Base-by-base conservation (phyloP, 2,113 vertebrate species). In the Baryphthengus martii region DNA sequence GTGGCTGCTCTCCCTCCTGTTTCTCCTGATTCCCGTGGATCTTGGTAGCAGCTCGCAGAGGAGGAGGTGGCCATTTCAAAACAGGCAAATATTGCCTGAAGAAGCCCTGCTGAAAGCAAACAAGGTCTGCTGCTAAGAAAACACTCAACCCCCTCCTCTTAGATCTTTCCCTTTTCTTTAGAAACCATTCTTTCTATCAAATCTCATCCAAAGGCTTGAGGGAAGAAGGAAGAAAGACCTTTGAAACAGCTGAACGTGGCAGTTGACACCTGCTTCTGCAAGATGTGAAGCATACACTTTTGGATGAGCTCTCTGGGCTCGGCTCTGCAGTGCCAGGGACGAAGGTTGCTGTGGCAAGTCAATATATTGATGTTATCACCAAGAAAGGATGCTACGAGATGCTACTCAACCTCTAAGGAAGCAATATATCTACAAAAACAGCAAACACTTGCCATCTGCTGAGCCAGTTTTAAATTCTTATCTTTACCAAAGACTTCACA, bases 11-110 rank as follows among this genome's bases (percentile, higher is more conserved):
- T 73, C n/a, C 4, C 33, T 82, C 85, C 44, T 33, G 13, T 31
- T 95, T 86, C 83, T 95, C 62, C 87, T 10, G 17, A 45, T 92
- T 90, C 44, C 72, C 6, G 11, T 95, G 93, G 50, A 97, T 53
- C 77, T 28, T n/a, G 29, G 76, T 40, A 62, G 62, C 37, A 31
- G 3, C 52, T 74, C 8, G 2, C 42, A 44, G 70, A 79, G 40
- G 35, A 23, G 7, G 28, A 65, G 26, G 50, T 28, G 21, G n/a
- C 11, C 26, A 39, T 39, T 73, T 74, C 29, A 55, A 39, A 89
- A 53, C 29, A 68, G 62, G 39, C 59, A 89, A 66, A 71, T 37
- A 67, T 6, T 88, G 82, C 71, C 79, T 39, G 35, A 53, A 59
- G 58, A 96, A 85, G 50, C 28, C 63, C 66, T 50, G 39, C n/a